A percentile compares a stretch with the other conserved stretches of the same genome.
phyloP scores from a whole-genome alignment of 2,113 vertebrate genomes.

The Nycticebus coucang region DNA sequence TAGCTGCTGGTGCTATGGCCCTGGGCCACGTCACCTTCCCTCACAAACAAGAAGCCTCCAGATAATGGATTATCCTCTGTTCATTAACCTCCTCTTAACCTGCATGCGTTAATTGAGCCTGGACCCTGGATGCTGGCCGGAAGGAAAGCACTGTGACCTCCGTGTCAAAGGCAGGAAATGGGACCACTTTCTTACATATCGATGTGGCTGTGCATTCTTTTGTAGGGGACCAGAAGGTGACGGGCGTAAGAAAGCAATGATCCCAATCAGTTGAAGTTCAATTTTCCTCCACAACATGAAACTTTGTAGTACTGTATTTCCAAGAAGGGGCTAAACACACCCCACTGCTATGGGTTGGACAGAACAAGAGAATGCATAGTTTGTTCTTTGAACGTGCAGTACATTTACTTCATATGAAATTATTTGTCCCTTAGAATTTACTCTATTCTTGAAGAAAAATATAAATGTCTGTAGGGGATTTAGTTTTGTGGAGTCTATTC shows the following conservation, averaged over 20 bases:
- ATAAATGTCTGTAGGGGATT: slow-evolving; percentile 69
- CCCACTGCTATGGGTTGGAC: background rate
- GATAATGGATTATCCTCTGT: background rate
- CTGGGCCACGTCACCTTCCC: fast-evolving
- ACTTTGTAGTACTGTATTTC: slow-evolving; percentile 35
- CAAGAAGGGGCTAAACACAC: background rate
- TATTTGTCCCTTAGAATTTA: slow-evolving; percentile 73
- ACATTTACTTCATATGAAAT: slow-evolving; percentile 68
- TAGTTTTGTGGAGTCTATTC: slow-evolving; percentile 54
- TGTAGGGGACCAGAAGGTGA: background rate
- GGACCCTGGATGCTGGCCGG: background rate
- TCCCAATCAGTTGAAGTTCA: slow-evolving; percentile 62
- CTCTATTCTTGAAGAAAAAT: slow-evolving; percentile 71
- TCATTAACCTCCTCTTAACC: slow-evolving; percentile 20
- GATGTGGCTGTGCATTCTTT: slow-evolving; percentile 20
- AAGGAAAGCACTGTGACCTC: background rate
- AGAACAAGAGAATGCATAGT: background rate
- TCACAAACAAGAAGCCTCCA: background rate
- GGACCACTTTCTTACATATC: slow-evolving; percentile 26
- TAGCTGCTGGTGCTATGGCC: too few species aligned
- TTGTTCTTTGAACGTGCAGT: slow-evolving; percentile 43
- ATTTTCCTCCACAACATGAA: slow-evolving; percentile 40
- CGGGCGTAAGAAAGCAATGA: background rate
- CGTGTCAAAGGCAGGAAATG: background rate
- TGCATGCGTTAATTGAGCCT: background rate